Evolutionary conservation across 2,888 invertebrate species (phyloP).

Genomic region (Tetheella fluctuosa): DNA sequence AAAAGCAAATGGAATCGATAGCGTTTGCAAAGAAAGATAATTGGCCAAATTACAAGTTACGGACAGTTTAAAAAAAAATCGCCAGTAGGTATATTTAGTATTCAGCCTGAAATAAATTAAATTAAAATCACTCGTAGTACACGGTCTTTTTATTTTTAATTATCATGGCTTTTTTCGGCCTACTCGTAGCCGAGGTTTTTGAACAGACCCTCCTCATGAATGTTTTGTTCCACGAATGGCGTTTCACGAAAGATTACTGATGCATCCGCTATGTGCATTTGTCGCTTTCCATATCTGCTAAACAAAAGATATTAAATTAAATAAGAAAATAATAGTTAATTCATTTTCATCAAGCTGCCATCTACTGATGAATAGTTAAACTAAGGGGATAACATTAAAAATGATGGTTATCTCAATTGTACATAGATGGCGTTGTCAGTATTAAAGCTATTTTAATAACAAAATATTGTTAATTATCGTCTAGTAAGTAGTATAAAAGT

Average conservation of each 20-base stretch:
- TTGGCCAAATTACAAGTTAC: too few species aligned
- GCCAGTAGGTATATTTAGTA: not conserved
- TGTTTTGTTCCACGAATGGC: constrained; percentile 64
- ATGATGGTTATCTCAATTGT: too few species aligned
- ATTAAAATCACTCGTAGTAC: constrained; percentile 17
- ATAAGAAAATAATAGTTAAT: not conserved
- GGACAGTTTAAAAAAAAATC: not conserved
- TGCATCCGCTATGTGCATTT: constrained; percentile 77
- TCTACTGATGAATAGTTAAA: not conserved
- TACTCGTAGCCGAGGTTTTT: constrained; percentile 70
- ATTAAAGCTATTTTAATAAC: too few species aligned
- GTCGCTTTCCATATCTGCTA: constrained; percentile 77
- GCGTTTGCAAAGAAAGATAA: too few species aligned
- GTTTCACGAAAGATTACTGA: constrained; percentile 75
- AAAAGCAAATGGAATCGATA: too few species aligned
- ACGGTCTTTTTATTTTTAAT: constrained; percentile 12
- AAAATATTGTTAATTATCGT: too few species aligned
- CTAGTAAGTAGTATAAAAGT: too few species aligned
- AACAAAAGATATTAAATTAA: constrained; percentile 23
- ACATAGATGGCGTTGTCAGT: too few species aligned
- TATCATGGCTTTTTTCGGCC: constrained; percentile 31
- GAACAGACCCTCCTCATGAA: constrained; percentile 63
- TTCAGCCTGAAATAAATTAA: constrained; percentile 1
- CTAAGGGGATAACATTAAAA: not conserved
- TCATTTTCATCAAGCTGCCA: not conserved